These are phyloP conservation scores for Oostethus manadensis DNA, from an alignment of 2,113 vertebrate genomes.

Conservation along the genomic window DNA sequence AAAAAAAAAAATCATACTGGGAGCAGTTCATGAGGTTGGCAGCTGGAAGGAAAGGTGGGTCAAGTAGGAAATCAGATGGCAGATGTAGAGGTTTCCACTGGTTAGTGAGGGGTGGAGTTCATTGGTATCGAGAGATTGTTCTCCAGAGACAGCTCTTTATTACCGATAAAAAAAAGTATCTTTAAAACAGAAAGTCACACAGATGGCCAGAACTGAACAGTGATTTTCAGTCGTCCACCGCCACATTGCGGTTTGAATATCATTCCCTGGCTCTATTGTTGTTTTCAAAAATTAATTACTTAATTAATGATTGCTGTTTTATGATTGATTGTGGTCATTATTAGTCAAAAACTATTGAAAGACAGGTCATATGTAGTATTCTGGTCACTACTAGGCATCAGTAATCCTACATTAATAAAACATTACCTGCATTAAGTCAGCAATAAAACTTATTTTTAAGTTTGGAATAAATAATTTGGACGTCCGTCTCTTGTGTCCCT, in stretches of 20 bases:
- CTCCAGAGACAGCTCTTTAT: constrained; percentile 62
- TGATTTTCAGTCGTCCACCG: constrained; percentile 14
- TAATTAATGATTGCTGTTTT: too few species aligned
- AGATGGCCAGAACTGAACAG: constrained; percentile 44
- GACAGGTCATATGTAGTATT: too few species aligned
- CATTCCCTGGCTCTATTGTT: too few species aligned
- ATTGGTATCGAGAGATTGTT: constrained; percentile 37
- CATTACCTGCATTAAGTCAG: too few species aligned
- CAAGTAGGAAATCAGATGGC: constrained; percentile 66
- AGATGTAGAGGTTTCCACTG: constrained; percentile 68
- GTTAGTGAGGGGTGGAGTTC: constrained; percentile 47
- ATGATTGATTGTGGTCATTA: too few species aligned
- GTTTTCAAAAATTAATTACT: too few species aligned
- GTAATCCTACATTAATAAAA: too few species aligned
- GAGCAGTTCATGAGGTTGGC: constrained; percentile 44
- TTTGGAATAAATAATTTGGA: too few species aligned
- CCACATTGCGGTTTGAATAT: constrained; percentile 8
- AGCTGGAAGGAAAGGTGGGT: constrained; percentile 54
- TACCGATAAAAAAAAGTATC: constrained; percentile 50
- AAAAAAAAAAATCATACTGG: constrained; percentile 29
- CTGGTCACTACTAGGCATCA: too few species aligned
- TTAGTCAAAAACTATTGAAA: too few species aligned
- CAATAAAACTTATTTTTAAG: too few species aligned
- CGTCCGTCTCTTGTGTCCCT: too few species aligned
- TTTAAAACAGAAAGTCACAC: constrained; percentile 40